Conservation (phyloP, 2,888 invertebrate species). For the Tolmerus cingulatus region DNA sequence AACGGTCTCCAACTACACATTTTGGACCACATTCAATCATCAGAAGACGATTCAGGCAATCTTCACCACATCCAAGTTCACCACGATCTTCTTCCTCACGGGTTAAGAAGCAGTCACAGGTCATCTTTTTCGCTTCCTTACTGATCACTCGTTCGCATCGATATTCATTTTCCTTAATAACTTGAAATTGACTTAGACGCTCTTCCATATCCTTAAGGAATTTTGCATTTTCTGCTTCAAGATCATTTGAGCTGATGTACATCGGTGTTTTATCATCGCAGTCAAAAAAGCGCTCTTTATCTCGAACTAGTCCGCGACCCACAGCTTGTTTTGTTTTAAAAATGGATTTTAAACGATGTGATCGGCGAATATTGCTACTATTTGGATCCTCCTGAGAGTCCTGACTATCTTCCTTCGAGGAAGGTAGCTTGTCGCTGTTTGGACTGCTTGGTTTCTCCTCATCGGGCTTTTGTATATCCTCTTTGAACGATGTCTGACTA, state of each 20-base stretch:
- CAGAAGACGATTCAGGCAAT: constrained; percentile 95
- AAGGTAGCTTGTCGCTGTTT: background rate
- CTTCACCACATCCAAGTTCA: constrained; percentile 90
- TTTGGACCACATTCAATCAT: constrained; percentile 97
- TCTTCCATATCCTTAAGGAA: constrained; percentile 63
- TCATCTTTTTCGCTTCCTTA: constrained; percentile 92
- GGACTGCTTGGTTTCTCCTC: background rate
- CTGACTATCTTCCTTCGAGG: constrained; percentile 2
- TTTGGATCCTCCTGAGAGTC: background rate
- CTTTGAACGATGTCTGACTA: background rate
- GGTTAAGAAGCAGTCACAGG: constrained; percentile 92
- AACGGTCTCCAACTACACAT: constrained; percentile 88
- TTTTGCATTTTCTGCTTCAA: constrained; percentile 59
- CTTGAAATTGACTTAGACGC: constrained; percentile 76
- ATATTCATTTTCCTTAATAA: constrained; percentile 86
- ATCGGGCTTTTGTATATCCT: background rate
- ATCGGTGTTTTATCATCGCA: constrained; percentile 44
- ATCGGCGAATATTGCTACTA: constrained; percentile 71
- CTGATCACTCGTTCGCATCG: constrained; percentile 83
- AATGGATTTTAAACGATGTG: constrained; percentile 79
- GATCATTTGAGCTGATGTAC: constrained; percentile 53
- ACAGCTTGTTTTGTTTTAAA: constrained; percentile 73
- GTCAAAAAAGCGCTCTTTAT: constrained; percentile 61
- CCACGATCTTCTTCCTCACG: constrained; percentile 86
- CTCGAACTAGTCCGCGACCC: constrained; percentile 72